phyloP scores from a whole-genome alignment of 2,797 vertebrate genomes.

The Xenopus petersii region DNA sequence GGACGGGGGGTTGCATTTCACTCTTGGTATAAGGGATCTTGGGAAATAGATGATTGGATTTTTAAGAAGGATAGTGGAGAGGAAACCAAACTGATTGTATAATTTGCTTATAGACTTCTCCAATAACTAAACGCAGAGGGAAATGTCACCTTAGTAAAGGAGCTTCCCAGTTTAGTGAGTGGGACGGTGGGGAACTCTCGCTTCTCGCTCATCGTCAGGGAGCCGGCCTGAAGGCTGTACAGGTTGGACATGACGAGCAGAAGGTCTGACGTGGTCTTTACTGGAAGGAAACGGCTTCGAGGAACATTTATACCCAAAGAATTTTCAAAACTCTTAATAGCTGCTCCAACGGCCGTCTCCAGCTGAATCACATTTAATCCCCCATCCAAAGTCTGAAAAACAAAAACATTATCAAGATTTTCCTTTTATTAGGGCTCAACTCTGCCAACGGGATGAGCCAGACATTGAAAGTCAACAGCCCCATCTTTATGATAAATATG shows the following conservation, averaged over 20 bases:
- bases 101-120: no score
- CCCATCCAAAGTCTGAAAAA: conserved; percentile 83
- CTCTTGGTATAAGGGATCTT: no score
- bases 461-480: no score
- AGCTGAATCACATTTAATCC: conserved; percentile 95
- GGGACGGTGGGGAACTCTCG: conserved; percentile 95
- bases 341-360: conserved; percentile 95
- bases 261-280: conserved; percentile 96
- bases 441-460: no score
- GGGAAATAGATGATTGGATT: no score
- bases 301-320: conserved; percentile 96
- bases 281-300: conserved; percentile 94
- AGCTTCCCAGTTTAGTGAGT: conserved; percentile 94
- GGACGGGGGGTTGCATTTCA: no score
- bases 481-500: no score
- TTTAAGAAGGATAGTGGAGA: no score
- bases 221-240: conserved; percentile 94
- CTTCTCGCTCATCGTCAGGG: conserved; percentile 91
- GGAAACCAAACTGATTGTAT: no score
- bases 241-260: conserved; percentile 97
- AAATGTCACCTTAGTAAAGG: conserved; percentile 86
- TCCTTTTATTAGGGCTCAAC: no score
- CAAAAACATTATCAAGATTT: not conserved
- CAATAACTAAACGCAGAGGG: no score
- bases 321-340: conserved; percentile 96